These are phyloP conservation scores for Trichechus manatus DNA, from an alignment of 2,113 vertebrate species.

Conservation along the genomic window DNA sequence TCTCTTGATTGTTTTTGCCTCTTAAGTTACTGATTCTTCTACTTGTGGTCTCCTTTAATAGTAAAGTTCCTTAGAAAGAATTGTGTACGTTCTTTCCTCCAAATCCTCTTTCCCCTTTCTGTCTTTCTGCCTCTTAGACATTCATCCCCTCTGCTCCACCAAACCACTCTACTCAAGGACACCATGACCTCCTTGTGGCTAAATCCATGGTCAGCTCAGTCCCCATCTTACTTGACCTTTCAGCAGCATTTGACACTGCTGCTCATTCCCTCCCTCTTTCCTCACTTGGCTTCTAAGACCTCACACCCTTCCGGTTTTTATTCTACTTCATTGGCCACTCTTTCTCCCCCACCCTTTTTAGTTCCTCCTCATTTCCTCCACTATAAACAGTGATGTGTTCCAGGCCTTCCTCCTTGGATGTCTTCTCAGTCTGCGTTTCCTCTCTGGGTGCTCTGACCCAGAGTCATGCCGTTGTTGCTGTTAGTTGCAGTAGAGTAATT, in stretches of 20 bases:
- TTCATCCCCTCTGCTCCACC: no score
- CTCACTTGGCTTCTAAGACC: neutral
- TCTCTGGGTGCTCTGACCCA: neutral
- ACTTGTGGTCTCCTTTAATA: neutral
- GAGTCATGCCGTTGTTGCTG: neutral
- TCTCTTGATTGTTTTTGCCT: neutral
- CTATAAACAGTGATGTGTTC: neutral
- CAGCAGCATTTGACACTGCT: neutral
- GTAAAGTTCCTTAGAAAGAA: neutral
- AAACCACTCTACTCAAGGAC: neutral
- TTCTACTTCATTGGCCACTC: neutral
- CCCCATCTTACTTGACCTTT: neutral
- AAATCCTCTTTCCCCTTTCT: neutral
- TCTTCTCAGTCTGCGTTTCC: neutral
- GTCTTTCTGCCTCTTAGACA: neutral
- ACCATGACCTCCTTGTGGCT: neutral
- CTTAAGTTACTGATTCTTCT: neutral
- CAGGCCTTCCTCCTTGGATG: neutral
- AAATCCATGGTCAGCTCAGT: neutral
- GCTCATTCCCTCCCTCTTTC: neutral
- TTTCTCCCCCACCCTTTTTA: neutral
- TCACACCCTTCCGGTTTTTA: neutral
- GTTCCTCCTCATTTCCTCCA: neutral
- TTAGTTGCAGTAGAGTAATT: neutral
- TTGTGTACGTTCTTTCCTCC: neutral